Conservation (phyloP, 2,113 vertebrate genomes). For the Heterotilapia buettikoferi region DNA sequence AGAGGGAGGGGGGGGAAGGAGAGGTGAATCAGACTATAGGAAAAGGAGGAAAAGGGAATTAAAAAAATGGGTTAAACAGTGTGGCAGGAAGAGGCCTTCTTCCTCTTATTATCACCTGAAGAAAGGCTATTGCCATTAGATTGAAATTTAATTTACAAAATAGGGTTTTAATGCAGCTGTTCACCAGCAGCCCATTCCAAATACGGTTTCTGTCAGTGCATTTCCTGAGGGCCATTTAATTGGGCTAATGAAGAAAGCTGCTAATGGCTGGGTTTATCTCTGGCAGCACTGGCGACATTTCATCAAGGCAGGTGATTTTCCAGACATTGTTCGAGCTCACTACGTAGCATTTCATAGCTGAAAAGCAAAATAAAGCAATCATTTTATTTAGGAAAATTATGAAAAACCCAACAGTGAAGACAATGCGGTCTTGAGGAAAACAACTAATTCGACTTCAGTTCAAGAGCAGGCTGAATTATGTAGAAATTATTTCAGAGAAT, state of each 20-base stretch:
- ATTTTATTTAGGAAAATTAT: slow-evolving; percentile 10
- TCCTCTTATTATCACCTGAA: slow-evolving; percentile 67
- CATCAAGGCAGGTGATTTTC: slow-evolving; percentile 53
- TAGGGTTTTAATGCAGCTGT: slow-evolving; percentile 72
- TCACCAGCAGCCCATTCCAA: slow-evolving; percentile 58
- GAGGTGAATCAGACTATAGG: slow-evolving; percentile 8
- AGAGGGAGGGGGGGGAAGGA: neutral
- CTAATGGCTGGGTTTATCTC: slow-evolving; percentile 66
- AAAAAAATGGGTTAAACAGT: slow-evolving; percentile 33
- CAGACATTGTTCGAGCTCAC: slow-evolving; percentile 32
- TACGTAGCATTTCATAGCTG: neutral
- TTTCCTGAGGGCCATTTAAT: slow-evolving; percentile 70
- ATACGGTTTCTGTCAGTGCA: slow-evolving; percentile 51
- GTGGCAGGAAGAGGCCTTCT: slow-evolving; percentile 24
- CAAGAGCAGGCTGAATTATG: slow-evolving; percentile 10
- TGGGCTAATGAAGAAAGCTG: slow-evolving; percentile 72
- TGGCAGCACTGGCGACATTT: slow-evolving; percentile 53
- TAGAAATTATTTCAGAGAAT: neutral
- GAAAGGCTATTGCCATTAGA: slow-evolving; percentile 72
- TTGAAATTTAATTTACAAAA: slow-evolving; percentile 74
- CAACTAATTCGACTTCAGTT: neutral
- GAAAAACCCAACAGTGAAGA: neutral
- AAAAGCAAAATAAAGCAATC: neutral
- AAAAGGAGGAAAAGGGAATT: neutral
- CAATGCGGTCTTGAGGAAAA: neutral